These are phyloP conservation scores for Yponomeuta cagnagella DNA, from an alignment of 2,888 invertebrate genomes.

Conservation along the genomic window DNA sequence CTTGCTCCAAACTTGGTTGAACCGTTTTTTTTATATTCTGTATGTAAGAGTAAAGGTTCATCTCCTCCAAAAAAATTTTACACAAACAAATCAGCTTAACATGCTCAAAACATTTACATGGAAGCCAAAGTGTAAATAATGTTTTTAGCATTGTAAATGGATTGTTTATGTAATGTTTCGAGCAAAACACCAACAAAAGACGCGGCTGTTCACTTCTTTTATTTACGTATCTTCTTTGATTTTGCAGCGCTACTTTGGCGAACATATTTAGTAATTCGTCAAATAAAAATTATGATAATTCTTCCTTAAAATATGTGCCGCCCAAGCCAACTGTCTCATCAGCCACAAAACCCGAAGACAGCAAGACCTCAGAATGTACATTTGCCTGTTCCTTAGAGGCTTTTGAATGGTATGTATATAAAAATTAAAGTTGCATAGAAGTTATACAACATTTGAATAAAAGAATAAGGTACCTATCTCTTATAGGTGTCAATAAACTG, in stretches of 20 bases:
- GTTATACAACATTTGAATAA: no score
- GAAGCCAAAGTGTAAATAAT: neutral
- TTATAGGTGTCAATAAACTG: no score
- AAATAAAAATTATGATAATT: conserved; percentile 36
- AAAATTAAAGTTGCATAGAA: neutral
- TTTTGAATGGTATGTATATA: conserved; percentile 53
- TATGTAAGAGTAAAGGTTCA: no score
- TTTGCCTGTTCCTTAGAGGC: conserved; percentile 52
- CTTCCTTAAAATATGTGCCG: conserved; percentile 55
- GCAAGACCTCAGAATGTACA: conserved; percentile 44
- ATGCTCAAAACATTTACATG: no score
- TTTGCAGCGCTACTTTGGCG: conserved; percentile 59
- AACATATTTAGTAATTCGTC: conserved; percentile 47
- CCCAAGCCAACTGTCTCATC: conserved; percentile 36
- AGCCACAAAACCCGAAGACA: conserved; percentile 32
- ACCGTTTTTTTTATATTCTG: no score
- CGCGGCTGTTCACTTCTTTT: neutral
- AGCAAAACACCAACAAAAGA: neutral
- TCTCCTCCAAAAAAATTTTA: no score
- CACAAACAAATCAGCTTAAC: no score
- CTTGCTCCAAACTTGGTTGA: neutral
- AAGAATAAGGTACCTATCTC: no score
- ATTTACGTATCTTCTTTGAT: conserved; percentile 18
- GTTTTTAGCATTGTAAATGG: neutral
- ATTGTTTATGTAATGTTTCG: conserved; percentile 12